phyloP scores from a whole-genome alignment of 1,140 invertebrate genomes.

The Drosophila neocordata region DNA sequence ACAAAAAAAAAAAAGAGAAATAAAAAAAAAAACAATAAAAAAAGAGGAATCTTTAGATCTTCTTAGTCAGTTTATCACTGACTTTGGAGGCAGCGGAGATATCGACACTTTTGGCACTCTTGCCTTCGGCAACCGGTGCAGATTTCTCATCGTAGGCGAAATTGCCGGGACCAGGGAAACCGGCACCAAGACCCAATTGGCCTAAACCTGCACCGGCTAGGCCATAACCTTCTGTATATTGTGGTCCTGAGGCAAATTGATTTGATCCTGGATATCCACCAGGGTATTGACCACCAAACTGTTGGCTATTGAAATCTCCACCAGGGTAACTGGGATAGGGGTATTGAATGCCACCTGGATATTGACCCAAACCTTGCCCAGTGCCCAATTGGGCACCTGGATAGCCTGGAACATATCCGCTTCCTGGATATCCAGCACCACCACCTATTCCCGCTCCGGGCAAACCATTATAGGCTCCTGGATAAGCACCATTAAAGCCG shows the following conservation, averaged over 20 bases:
- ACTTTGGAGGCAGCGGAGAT: conserved; percentile 35
- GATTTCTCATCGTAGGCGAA: conserved; percentile 63
- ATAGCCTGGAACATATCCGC: conserved; percentile 22
- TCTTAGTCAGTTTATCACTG: conserved; percentile 72
- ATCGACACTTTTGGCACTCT: conserved; percentile 55
- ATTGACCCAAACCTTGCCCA: conserved; percentile 56
- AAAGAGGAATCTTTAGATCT: conserved; percentile 33
- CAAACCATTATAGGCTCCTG: conserved; percentile 30
- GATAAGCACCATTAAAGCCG: conserved; percentile 56
- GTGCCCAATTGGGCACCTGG: conserved; percentile 33
- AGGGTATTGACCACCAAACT: conserved; percentile 56
- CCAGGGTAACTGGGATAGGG: conserved; percentile 54
- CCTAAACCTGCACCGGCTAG: conserved; percentile 44
- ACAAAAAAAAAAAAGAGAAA: not conserved
- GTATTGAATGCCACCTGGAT: conserved; percentile 56
- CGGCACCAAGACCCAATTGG: conserved; percentile 47
- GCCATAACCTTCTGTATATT: conserved; percentile 75
- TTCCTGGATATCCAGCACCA: conserved; percentile 24
- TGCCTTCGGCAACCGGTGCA: conserved; percentile 52
- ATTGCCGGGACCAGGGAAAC: conserved; percentile 29
- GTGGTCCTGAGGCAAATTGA: conserved; percentile 54
- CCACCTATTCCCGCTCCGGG: conserved; percentile 22
- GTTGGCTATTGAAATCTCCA: conserved; percentile 47
- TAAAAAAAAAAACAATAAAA: not conserved
- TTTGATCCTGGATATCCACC: conserved; percentile 48